Evolutionary conservation across 2,888 invertebrate genomes (phyloP).

Genomic region (Ornithoptera priamus): DNA sequence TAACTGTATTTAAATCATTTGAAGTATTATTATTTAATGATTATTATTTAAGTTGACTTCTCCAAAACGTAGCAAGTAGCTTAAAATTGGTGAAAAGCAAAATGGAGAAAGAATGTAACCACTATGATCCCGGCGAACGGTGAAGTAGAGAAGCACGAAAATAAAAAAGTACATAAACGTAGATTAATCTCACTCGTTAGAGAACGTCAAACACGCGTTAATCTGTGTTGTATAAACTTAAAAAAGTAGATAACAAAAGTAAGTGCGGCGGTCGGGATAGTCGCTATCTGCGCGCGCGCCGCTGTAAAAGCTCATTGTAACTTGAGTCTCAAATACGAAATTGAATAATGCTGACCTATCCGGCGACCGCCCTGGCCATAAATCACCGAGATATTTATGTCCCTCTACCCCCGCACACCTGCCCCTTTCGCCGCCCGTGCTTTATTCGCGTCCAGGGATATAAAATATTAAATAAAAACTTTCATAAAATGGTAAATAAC

Average conservation of each 20-base stretch:
- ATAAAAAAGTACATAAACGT: slow-evolving; percentile 29
- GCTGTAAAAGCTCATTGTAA: slow-evolving; percentile 79
- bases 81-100: neutral
- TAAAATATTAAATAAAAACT: slow-evolving; percentile 78
- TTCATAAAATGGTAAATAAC: slow-evolving; percentile 76
- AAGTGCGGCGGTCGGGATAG: slow-evolving; percentile 54
- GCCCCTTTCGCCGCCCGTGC: slow-evolving; percentile 51
- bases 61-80: slow-evolving; percentile 6
- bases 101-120: slow-evolving; percentile 12
- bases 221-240: slow-evolving; percentile 57
- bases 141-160: slow-evolving; percentile 10
- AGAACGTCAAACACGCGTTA: slow-evolving; percentile 46
- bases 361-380: slow-evolving; percentile 77
- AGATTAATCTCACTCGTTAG: slow-evolving; percentile 31
- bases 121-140: slow-evolving; percentile 7
- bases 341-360: slow-evolving; percentile 81
- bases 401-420: slow-evolving; percentile 60
- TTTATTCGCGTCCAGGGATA: slow-evolving; percentile 70
- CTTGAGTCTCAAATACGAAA: slow-evolving; percentile 79
- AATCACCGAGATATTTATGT: slow-evolving; percentile 80
- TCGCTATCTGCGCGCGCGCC: slow-evolving; percentile 65
- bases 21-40: neutral
- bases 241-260: slow-evolving; percentile 62
- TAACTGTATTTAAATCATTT: neutral
- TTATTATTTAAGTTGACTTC: neutral